Conservation (phyloP, 2,113 vertebrate genomes). For the Panurus biarmicus region DNA sequence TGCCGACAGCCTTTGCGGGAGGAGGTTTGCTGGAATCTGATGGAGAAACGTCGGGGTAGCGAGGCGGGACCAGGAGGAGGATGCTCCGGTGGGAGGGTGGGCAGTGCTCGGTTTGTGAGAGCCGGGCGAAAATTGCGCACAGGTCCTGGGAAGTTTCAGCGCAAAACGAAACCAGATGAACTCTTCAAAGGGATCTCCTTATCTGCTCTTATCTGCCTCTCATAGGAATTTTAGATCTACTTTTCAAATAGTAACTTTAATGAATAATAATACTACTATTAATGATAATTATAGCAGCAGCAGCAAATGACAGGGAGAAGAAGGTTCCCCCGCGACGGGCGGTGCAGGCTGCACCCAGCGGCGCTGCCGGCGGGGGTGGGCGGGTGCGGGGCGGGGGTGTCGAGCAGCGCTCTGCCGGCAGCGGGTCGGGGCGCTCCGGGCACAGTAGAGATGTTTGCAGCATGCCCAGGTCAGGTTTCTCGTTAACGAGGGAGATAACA, state of each 20-base stretch:
- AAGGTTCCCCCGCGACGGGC: background rate
- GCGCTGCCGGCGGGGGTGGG: background rate
- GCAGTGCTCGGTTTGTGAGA: background rate
- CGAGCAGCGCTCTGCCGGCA: background rate
- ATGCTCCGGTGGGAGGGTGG: background rate
- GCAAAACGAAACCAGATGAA: constrained; percentile 70
- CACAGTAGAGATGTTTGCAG: background rate
- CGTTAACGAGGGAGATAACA: background rate
- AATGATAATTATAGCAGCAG: background rate
- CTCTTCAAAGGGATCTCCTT: constrained; percentile 50
- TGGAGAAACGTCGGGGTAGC: background rate
- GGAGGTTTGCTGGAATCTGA: background rate
- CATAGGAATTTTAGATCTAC: background rate
- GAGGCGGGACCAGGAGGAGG: background rate
- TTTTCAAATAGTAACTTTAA: background rate
- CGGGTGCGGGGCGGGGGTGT: background rate
- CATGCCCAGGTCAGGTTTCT: background rate
- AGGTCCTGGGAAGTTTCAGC: constrained; percentile 22
- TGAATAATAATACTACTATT: background rate
- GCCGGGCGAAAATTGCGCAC: background rate
- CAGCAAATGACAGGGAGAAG: background rate
- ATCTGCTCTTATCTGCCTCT: constrained; percentile 39
- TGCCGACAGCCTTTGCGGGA: background rate
- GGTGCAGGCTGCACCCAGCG: background rate
- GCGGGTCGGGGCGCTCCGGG: background rate